Conservation (phyloP, 2,797 vertebrate species). For the Pteropus rufus region DNA sequence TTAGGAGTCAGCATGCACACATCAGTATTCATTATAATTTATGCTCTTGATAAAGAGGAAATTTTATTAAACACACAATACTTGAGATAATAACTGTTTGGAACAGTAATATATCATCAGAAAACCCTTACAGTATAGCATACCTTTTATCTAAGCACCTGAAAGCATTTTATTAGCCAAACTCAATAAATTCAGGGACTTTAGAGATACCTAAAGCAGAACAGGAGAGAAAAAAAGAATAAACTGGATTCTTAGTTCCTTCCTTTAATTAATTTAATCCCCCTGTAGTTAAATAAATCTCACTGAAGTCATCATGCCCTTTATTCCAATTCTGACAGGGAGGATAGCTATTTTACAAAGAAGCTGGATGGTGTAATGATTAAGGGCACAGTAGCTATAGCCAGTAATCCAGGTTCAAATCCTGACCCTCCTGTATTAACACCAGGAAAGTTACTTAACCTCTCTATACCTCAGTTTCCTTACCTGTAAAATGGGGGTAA, state of each 20-base stretch:
- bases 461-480: not conserved
- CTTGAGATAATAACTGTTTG: not conserved
- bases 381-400: not conserved
- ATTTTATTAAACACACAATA: conserved; percentile 47
- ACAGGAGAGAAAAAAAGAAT: not conserved
- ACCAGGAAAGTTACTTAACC: not conserved
- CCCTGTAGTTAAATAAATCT: not conserved
- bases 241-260: not conserved
- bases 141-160: conserved; percentile 16
- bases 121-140: not conserved
- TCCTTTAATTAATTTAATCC: conserved; percentile 14
- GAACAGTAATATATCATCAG: conserved; percentile 14
- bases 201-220: conserved; percentile 12
- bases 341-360: conserved; percentile 19
- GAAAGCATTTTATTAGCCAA: conserved; percentile 39
- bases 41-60: not conserved
- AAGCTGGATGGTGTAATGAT: not conserved
- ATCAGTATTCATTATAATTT: conserved; percentile 14
- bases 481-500: not conserved
- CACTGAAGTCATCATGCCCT: not conserved
- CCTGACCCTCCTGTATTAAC: not conserved
- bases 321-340: conserved; percentile 12
- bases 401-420: conserved; percentile 2
- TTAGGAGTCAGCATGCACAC: not conserved
- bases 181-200: conserved; percentile 22